Conservation (phyloP, 2,113 vertebrate species). For the Apodemus sylvaticus region DNA sequence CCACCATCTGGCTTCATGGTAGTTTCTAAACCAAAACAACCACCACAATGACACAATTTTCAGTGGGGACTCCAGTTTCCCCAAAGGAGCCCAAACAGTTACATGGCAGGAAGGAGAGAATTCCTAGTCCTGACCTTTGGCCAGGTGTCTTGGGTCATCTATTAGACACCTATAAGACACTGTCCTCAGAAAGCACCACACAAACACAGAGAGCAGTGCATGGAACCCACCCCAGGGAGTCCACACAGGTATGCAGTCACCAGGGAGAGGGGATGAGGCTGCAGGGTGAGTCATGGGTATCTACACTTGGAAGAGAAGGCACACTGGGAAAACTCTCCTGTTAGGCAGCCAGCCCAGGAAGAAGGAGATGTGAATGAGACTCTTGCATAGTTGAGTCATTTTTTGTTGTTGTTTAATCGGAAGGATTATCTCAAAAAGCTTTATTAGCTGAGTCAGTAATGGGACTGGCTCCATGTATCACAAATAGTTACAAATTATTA, state of each 20-base stretch:
- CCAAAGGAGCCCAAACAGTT: neutral
- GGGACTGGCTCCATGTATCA: neutral
- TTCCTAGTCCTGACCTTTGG: neutral
- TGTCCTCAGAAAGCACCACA: neutral
- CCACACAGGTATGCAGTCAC: too few species aligned
- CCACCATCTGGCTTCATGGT: neutral
- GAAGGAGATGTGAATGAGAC: neutral
- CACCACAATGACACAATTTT: neutral
- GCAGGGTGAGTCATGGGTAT: neutral
- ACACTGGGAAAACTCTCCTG: neutral
- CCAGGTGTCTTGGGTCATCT: neutral
- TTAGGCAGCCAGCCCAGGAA: neutral
- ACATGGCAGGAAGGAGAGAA: neutral
- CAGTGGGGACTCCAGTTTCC: neutral
- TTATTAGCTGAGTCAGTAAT: slow-evolving; percentile 41
- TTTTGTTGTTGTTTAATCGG: neutral
- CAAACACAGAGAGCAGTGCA: neutral
- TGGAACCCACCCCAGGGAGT: neutral
- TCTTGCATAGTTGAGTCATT: neutral
- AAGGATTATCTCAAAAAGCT: neutral
- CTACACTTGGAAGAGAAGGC: neutral
- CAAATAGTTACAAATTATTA: neutral
- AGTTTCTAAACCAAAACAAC: neutral
- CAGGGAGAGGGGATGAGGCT: neutral
- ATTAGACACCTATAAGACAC: too few species aligned